Evolutionary conservation across 2,888 invertebrate species (phyloP).

Genomic region (Orthonychiurus folsomi): DNA sequence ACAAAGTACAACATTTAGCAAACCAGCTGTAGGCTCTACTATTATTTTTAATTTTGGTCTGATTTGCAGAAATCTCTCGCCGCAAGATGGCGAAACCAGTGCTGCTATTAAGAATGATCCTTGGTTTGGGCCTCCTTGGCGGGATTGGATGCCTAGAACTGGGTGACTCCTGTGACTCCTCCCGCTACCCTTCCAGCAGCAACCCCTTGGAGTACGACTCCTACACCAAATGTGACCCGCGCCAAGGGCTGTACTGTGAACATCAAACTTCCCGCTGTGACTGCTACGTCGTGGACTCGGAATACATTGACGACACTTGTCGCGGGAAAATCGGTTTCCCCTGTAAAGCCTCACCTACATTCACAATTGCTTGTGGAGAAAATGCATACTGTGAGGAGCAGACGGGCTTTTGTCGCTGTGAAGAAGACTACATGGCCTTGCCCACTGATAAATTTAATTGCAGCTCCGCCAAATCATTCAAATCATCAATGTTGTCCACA

Average conservation of each 20-base stretch:
- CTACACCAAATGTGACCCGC: constrained; percentile 8
- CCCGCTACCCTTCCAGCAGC: constrained; percentile 3
- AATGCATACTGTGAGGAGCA: constrained; percentile 9
- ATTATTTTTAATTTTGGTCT: too few species aligned
- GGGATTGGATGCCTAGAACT: constrained; percentile 4
- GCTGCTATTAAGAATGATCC: too few species aligned
- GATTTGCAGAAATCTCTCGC: too few species aligned
- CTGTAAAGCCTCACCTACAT: constrained; percentile 9
- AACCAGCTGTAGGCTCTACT: too few species aligned
- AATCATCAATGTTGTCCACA: too few species aligned
- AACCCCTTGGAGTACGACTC: constrained; percentile 5
- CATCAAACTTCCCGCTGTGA: background rate
- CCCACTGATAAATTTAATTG: background rate
- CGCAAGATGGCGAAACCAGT: too few species aligned
- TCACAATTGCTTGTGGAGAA: constrained; percentile 10
- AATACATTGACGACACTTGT: constrained; percentile 6
- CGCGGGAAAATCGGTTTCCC: constrained; percentile 2
- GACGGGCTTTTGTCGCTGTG: constrained; percentile 11
- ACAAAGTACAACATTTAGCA: too few species aligned
- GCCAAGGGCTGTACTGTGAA: constrained; percentile 8
- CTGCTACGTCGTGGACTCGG: constrained; percentile 10
- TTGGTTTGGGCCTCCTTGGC: too few species aligned
- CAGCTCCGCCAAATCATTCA: too few species aligned
- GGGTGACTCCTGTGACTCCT: constrained; percentile 9
- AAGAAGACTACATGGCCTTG: background rate